phyloP scores from a whole-genome alignment of 2,888 invertebrate species.

The Prosopocoilus inquinatus region DNA sequence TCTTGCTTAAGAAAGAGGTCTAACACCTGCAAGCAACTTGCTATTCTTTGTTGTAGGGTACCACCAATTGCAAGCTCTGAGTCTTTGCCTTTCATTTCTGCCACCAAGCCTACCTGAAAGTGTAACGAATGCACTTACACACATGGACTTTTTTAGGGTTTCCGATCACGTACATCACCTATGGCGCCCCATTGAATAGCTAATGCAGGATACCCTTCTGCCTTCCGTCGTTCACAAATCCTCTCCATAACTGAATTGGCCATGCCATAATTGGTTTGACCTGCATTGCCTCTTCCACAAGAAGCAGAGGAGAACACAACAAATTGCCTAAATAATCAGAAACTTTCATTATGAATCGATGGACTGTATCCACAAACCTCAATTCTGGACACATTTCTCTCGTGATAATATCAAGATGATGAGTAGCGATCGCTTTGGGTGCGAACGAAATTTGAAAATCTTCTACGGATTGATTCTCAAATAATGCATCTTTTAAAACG shows the following conservation, averaged over 20 bases:
- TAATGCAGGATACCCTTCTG: constrained; percentile 24
- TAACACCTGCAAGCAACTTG: constrained; percentile 57
- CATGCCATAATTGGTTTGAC: constrained; percentile 87
- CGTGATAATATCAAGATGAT: constrained; percentile 68
- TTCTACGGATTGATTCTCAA: constrained; percentile 73
- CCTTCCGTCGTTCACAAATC: constrained; percentile 64
- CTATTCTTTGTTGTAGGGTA: constrained; percentile 16
- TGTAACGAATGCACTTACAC: too few relatives aligned
- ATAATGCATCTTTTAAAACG: constrained; percentile 69
- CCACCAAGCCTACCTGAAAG: constrained; percentile 61
- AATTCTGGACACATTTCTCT: constrained; percentile 58
- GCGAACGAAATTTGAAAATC: constrained; percentile 66
- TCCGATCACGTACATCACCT: constrained; percentile 48
- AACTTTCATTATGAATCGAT: not conserved
- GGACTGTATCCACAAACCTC: constrained; percentile 31
- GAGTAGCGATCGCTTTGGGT: constrained; percentile 80
- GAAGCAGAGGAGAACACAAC: constrained; percentile 88
- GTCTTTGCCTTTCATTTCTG: constrained; percentile 47
- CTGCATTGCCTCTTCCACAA: constrained; percentile 86
- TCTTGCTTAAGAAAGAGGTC: constrained; percentile 69
- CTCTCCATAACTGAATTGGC: constrained; percentile 87
- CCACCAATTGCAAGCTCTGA: constrained; percentile 37
- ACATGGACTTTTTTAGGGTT: too few relatives aligned
- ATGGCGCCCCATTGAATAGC: constrained; percentile 30
- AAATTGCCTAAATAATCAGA: constrained; percentile 58